Conservation (phyloP, 2,888 invertebrate genomes). For the Temnothorax ravouxi region DNA sequence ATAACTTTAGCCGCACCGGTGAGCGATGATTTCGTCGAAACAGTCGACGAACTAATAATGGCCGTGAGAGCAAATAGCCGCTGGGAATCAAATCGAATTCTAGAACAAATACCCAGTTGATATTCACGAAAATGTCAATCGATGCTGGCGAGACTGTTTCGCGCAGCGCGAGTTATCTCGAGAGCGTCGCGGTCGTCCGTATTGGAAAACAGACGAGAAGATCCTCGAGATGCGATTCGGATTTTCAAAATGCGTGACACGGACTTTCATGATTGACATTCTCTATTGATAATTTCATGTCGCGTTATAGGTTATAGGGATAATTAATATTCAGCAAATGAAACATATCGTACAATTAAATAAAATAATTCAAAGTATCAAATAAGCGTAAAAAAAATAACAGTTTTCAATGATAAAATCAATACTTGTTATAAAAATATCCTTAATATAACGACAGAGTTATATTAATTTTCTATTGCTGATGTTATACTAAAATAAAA, state of each 20-base stretch:
- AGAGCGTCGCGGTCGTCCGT: constrained; percentile 5
- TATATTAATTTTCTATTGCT: not conserved
- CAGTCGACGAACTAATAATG: constrained; percentile 43
- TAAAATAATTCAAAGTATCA: constrained; percentile 6
- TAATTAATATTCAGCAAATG: constrained; percentile 18
- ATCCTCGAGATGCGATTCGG: constrained; percentile 17
- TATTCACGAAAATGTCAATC: constrained; percentile 30
- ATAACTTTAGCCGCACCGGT: constrained; percentile 19
- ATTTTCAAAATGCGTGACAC: constrained; percentile 24
- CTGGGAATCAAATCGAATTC: constrained; percentile 32
- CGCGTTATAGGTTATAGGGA: not conserved
- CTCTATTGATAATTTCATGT: constrained; percentile 16
- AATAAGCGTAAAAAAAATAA: not conserved
- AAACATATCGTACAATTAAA: not conserved
- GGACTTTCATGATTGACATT: not conserved
- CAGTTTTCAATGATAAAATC: constrained; percentile 1
- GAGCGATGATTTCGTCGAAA: constrained; percentile 18
- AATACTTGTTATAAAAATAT: not conserved
- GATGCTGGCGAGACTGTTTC: constrained; percentile 26
- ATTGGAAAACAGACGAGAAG: not conserved
- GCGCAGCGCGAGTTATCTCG: constrained; percentile 1
- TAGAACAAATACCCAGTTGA: constrained; percentile 28
- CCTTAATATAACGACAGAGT: not conserved
- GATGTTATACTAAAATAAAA: not conserved
- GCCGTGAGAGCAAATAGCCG: constrained; percentile 22